phyloP scores from a whole-genome alignment of 64 coral and sea anemone species.

The Dendrophyllia cribrosa region DNA sequence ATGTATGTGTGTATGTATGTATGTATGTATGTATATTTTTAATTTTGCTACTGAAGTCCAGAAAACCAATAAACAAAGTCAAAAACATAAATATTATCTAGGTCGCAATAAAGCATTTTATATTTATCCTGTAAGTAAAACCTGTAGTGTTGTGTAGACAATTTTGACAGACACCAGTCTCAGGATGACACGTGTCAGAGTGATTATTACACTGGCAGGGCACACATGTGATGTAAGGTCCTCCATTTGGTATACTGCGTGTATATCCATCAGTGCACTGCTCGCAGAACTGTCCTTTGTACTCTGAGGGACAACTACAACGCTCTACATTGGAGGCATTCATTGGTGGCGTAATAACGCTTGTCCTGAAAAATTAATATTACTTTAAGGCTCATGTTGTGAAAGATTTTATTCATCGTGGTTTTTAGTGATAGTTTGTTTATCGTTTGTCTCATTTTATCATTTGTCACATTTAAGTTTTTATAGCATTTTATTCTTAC shows the following conservation, averaged over 20 bases:
- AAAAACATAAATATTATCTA: too few relatives aligned
- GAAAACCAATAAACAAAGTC: too few relatives aligned
- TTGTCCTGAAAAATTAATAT: constrained; percentile 25
- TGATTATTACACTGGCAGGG: constrained; percentile 87
- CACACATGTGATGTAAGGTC: constrained; percentile 78
- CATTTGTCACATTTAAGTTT: neutral
- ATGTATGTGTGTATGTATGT: too few relatives aligned
- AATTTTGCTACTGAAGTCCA: too few relatives aligned
- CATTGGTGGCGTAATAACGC: neutral
- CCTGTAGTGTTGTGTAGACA: constrained; percentile 92
- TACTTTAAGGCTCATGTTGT: neutral
- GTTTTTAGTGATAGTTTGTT: too few relatives aligned
- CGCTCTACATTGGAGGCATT: constrained; percentile 67
- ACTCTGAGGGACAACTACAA: constrained; percentile 80
- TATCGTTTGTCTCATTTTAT: too few relatives aligned
- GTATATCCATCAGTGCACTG: constrained; percentile 89
- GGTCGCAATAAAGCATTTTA: too few relatives aligned
- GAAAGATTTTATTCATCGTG: too few relatives aligned
- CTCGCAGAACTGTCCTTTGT: constrained; percentile 92
- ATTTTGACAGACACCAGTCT: constrained; percentile 84
- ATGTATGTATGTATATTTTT: too few relatives aligned
- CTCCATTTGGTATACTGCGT: constrained; percentile 74
- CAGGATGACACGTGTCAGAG: constrained; percentile 69
- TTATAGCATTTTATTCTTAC: too few relatives aligned
- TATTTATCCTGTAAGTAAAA: neutral